phyloP scores from a whole-genome alignment of 2,113 vertebrate species.

The Toxotes jaculatrix region DNA sequence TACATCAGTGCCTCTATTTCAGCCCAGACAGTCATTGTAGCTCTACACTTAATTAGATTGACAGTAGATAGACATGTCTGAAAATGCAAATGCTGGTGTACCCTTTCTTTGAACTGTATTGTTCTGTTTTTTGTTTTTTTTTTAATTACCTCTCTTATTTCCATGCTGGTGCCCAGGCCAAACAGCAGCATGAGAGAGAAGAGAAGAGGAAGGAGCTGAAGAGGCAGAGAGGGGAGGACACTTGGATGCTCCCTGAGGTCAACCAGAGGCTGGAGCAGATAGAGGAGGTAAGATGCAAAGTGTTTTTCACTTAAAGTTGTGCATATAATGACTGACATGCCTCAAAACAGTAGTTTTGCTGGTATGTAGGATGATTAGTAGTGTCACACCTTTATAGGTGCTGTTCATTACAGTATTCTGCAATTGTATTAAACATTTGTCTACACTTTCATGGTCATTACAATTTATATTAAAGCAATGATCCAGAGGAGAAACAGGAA shows the following conservation, averaged over 20 bases:
- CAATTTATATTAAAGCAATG: not conserved
- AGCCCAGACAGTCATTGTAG: not conserved
- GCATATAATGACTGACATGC: not conserved
- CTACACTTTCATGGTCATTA: not conserved
- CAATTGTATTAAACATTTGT: not conserved
- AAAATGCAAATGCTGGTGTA: not conserved
- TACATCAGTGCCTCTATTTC: not conserved
- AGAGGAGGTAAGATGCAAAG: conserved; percentile 70
- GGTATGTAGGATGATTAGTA: no score
- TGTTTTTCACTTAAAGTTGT: not conserved
- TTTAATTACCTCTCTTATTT: not conserved
- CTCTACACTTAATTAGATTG: not conserved
- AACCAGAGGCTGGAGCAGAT: conserved; percentile 75
- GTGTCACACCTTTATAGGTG: not conserved
- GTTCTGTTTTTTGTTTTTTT: not conserved
- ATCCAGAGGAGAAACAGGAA: not conserved
- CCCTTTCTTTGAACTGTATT: not conserved
- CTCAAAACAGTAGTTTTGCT: not conserved
- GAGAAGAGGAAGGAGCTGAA: conserved; percentile 78
- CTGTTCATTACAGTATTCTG: not conserved
- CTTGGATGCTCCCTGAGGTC: conserved; percentile 82
- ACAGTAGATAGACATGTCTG: not conserved
- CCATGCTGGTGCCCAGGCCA: conserved; percentile 51
- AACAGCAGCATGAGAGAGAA: conserved; percentile 71
- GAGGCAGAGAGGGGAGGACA: conserved; percentile 80